phyloP scores from a whole-genome alignment of 2,113 vertebrate species.

The Myanophis thanlyinensis region DNA sequence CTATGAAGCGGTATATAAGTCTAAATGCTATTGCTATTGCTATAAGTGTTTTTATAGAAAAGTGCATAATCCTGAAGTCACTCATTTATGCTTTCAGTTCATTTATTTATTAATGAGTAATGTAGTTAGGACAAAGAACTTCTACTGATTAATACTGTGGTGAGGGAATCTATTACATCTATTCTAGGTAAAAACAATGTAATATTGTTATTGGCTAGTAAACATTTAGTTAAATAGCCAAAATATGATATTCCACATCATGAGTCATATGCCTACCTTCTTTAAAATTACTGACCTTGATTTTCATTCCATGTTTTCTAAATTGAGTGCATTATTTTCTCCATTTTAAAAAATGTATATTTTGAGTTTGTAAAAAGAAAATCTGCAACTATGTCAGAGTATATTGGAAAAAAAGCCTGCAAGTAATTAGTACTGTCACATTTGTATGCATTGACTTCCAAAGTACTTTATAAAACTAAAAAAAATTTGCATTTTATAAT shows the following conservation, averaged over 20 bases:
- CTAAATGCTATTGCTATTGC: too few species aligned
- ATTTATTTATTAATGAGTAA: neutral
- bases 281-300: neutral
- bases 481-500: neutral
- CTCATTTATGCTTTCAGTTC: neutral
- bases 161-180: neutral
- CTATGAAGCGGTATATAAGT: too few species aligned
- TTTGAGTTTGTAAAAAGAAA: neutral
- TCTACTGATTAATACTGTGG: neutral
- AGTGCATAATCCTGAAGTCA: neutral
- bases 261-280: neutral
- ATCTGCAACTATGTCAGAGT: neutral
- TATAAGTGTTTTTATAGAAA: neutral
- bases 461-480: neutral
- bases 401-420: neutral
- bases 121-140: neutral
- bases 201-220: neutral
- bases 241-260: neutral
- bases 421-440: neutral
- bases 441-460: neutral
- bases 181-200: neutral
- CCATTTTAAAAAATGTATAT: neutral
- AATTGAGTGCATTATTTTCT: neutral
- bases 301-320: neutral
- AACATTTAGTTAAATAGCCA: neutral